Base-by-base conservation (phyloP, 2,888 invertebrate genomes). In the Mystacides longicornis region DNA sequence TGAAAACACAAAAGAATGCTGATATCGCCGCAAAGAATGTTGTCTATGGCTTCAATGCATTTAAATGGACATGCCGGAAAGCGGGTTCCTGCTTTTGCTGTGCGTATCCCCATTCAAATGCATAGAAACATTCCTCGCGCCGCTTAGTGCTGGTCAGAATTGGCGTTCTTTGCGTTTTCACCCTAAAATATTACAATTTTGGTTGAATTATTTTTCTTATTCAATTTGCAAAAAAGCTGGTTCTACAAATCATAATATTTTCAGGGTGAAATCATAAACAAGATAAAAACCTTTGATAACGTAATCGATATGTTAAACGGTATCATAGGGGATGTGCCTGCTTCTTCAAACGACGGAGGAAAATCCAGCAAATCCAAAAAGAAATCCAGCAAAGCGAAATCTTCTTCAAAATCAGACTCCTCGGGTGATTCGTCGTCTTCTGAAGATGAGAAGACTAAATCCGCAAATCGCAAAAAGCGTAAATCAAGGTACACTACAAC, bases 251-350 rank as follows among this genome's bases (percentile, higher is more conserved):
- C 27, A 27, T 27, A 7, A 27, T 27, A 27, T 42, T 60, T 67
- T 63, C 77, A 87, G 88, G 79, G 83, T 69, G 87, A 88, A 77
- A 85, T 88, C 64, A 85, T 85, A 70, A 85, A 82, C 67, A 87
- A 87, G 74, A 74, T 87, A 74, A 87, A 87, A 72, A 89, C 90
- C 0, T 89, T 91, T 68, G 84, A 85, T 71, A 89, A 89, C 70
- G 90, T 92, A 20, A 88, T 93, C 66, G 91, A 91, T 67, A 91
- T 91, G 87, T 77, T 93, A 65, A 87, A 87, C 58, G 86, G 86
- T 31, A 87, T 92, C 67, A 89, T 92, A 65, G 89, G 89, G 1
- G 88, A 89, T 64, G 86, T 85, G 63, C 68, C 69, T 51, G 72
- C 72, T 3, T 66, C 73, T 19, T 68, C 71, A 31, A 77, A 77